Percentiles rank a stretch among this genome's conserved stretches.
Evolutionary conservation across 2,888 invertebrate species (phyloP).

Genomic region (Tillus elongatus): DNA sequence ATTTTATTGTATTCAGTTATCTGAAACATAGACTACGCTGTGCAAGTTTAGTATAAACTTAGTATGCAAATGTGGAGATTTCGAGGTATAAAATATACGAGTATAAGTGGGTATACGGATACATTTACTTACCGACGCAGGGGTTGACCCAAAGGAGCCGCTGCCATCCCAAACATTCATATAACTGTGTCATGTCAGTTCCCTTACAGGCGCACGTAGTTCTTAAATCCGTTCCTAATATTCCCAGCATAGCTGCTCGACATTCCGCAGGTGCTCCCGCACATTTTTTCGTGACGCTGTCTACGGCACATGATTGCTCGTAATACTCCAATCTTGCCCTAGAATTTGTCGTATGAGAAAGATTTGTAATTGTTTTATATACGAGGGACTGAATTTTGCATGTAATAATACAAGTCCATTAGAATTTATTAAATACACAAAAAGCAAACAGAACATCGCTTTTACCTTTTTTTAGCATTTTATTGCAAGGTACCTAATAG

Average conservation of each 20-base stretch:
- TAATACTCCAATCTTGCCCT: conserved; percentile 77
- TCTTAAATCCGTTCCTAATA: conserved; percentile 80
- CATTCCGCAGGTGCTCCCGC: conserved; percentile 80
- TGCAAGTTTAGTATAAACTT: too few relatives aligned
- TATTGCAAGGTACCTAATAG: too few relatives aligned
- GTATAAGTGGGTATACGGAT: conserved; percentile 6
- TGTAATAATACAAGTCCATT: too few relatives aligned
- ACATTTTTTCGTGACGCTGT: conserved; percentile 81
- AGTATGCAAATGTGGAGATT: too few relatives aligned
- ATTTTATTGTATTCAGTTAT: too few relatives aligned
- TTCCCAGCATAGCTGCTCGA: conserved; percentile 75
- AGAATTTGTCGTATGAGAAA: too few relatives aligned
- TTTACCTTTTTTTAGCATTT: too few relatives aligned
- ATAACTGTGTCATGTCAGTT: conserved; percentile 73
- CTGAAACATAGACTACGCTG: too few relatives aligned
- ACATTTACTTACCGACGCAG: conserved; percentile 69
- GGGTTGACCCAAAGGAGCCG: conserved; percentile 84
- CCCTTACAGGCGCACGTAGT: conserved; percentile 84
- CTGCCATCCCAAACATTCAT: conserved; percentile 87
- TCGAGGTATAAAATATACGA: conserved; percentile 8
- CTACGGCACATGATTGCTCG: conserved; percentile 86
- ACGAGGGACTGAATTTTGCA: too few relatives aligned
- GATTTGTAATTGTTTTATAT: too few relatives aligned
- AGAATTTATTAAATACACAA: too few relatives aligned
- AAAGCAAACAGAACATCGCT: too few relatives aligned